Evolutionary conservation across 2,113 vertebrate species (phyloP).

Genomic region (Scartelaos histophorus): DNA sequence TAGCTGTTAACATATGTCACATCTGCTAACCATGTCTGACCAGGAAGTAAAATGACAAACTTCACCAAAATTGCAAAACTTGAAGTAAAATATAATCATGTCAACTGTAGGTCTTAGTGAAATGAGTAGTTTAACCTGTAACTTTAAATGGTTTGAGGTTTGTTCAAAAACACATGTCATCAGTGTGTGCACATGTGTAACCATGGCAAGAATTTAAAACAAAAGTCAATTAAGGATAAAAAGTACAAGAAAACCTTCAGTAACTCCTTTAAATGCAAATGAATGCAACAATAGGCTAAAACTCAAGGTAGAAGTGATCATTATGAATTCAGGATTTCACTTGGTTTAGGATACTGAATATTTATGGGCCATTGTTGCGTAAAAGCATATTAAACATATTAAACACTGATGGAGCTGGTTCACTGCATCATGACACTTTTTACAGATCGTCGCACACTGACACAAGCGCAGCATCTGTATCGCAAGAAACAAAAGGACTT

Average conservation of each 20-base stretch:
- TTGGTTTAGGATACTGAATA: neutral
- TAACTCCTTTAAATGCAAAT: neutral
- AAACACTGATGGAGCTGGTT: neutral
- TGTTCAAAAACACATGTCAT: neutral
- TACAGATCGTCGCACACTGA: no score
- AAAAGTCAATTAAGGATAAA: neutral
- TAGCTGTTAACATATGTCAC: no score
- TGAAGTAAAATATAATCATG: no score
- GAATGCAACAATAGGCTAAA: neutral
- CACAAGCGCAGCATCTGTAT: no score
- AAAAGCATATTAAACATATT: neutral
- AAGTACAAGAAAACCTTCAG: conserved; percentile 1
- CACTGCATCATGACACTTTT: no score
- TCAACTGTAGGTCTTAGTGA: no score
- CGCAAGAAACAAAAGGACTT: no score
- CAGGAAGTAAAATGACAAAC: no score
- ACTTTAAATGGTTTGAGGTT: neutral
- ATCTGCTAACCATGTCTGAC: no score
- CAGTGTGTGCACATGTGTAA: neutral
- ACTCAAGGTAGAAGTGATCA: neutral
- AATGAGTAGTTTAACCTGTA: no score
- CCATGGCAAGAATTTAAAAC: neutral
- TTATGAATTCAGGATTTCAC: neutral
- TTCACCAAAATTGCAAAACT: no score
- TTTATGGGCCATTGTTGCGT: neutral